These are phyloP conservation scores for Plagiodera versicolora DNA, from an alignment of 2,888 invertebrate species.

Conservation along the genomic window DNA sequence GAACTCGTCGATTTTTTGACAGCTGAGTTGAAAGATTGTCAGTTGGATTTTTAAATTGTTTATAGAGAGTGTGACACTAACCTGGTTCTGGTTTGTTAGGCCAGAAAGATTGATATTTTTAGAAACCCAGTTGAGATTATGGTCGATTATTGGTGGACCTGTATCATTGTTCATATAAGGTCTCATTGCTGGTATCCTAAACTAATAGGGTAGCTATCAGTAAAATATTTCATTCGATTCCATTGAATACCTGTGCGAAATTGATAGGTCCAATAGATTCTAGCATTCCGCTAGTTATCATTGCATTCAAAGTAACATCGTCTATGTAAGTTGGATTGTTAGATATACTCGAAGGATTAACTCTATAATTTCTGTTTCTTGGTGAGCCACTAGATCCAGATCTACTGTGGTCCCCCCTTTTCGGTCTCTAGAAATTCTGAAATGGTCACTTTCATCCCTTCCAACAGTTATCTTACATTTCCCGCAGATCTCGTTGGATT, in stretches of 20 bases:
- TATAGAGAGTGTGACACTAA: slow-evolving; percentile 9
- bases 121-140: slow-evolving; percentile 38
- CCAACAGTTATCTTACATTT: slow-evolving; percentile 17
- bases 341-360: slow-evolving; percentile 24
- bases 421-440: slow-evolving; percentile 22
- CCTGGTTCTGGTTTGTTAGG: slow-evolving; percentile 27
- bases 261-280: slow-evolving; percentile 36
- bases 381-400: slow-evolving; percentile 20
- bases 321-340: slow-evolving; percentile 35
- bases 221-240: neutral
- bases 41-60: neutral
- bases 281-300: slow-evolving; percentile 35
- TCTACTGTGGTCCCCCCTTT: slow-evolving; percentile 27
- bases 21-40: neutral
- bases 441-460: neutral
- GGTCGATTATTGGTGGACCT: slow-evolving; percentile 34
- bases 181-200: slow-evolving; percentile 25
- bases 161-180: slow-evolving; percentile 26
- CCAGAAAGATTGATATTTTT: slow-evolving; percentile 35
- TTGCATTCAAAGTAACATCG: slow-evolving; percentile 36
- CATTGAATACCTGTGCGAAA: slow-evolving; percentile 30
- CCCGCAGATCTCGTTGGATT: slow-evolving; percentile 19
- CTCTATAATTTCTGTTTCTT: slow-evolving; percentile 24
- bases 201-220: slow-evolving; percentile 16
- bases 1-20: neutral